A percentile compares a stretch with the other conserved stretches of the same genome.
phyloP scores from a whole-genome alignment of 2,888 invertebrate species.

The Calameuta pallipes region DNA sequence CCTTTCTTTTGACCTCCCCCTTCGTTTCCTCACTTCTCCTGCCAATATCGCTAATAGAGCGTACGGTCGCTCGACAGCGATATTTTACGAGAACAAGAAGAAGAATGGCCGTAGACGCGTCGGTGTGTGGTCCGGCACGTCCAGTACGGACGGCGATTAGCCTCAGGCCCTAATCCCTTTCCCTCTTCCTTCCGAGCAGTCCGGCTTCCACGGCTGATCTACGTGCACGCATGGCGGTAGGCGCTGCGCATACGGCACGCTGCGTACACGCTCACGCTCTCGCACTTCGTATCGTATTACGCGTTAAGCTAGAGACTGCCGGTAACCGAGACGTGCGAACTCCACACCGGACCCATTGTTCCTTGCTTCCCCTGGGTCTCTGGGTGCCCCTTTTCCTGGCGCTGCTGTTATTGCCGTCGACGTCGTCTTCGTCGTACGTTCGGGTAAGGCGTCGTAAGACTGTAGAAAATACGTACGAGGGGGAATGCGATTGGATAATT shows the following conservation, averaged over 20 bases:
- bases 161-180: constrained; percentile 48
- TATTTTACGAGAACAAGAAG: constrained; percentile 44
- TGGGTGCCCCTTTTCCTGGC: background rate
- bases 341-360: constrained; percentile 51
- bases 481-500: background rate
- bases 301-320: constrained; percentile 53
- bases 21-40: background rate
- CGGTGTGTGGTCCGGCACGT: constrained; percentile 59
- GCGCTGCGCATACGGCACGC: constrained; percentile 9
- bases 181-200: constrained; percentile 14
- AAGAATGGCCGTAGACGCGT: constrained; percentile 38
- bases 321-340: constrained; percentile 56
- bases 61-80: constrained; percentile 41
- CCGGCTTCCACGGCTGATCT: constrained; percentile 11
- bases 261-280: constrained; percentile 19
- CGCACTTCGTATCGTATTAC: constrained; percentile 57
- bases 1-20: background rate
- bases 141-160: constrained; percentile 60
- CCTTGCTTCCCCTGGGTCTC: constrained; percentile 18
- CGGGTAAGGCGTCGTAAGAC: too few relatives aligned
- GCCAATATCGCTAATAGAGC: constrained; percentile 35
- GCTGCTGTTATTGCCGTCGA: background rate
- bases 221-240: constrained; percentile 2
- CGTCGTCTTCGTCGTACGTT: background rate
- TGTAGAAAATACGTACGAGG: background rate